Percentiles rank a stretch among this genome's conserved stretches.
Evolutionary conservation across 2,797 vertebrate species (phyloP).

Genomic region (Poeciliopsis presidionis): DNA sequence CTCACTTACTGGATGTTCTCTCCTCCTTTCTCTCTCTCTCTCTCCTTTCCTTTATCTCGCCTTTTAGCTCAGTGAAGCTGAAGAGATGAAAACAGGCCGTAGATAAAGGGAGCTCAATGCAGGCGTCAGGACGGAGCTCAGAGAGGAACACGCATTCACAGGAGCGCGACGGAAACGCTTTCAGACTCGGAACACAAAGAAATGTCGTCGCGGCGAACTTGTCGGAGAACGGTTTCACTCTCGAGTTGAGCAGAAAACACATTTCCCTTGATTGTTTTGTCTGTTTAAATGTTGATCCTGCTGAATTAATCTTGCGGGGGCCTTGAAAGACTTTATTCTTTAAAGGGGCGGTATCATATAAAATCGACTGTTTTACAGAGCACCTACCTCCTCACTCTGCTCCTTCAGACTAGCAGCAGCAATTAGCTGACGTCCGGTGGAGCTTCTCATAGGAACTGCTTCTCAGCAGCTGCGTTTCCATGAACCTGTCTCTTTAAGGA

Average conservation of each 20-base stretch:
- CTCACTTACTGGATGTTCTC: conserved; percentile 62
- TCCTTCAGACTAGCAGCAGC: no score
- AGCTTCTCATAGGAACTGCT: no score
- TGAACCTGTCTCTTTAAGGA: no score
- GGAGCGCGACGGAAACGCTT: conserved; percentile 18
- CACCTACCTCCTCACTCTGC: no score
- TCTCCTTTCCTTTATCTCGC: conserved; percentile 32
- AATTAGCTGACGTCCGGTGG: no score
- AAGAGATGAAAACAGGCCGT: conserved; percentile 52
- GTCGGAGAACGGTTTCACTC: conserved; percentile 19
- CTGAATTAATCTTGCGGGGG: neutral
- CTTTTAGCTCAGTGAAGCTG: conserved; percentile 21
- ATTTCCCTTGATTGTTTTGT: neutral
- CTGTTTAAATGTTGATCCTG: neutral
- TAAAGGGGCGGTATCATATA: no score
- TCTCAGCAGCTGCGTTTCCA: no score
- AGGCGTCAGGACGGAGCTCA: conserved; percentile 22
- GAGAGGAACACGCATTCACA: conserved; percentile 17
- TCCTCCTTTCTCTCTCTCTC: conserved; percentile 34
- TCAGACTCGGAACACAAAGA: conserved; percentile 3
- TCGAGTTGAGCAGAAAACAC: conserved; percentile 1
- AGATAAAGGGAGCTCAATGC: conserved; percentile 41
- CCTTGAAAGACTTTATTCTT: neutral
- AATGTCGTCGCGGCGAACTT: conserved; percentile 8
- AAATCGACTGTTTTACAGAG: no score